Evolutionary conservation across 2,113 vertebrate genomes (phyloP).

Genomic region (Romanogobio albipinnatus): DNA sequence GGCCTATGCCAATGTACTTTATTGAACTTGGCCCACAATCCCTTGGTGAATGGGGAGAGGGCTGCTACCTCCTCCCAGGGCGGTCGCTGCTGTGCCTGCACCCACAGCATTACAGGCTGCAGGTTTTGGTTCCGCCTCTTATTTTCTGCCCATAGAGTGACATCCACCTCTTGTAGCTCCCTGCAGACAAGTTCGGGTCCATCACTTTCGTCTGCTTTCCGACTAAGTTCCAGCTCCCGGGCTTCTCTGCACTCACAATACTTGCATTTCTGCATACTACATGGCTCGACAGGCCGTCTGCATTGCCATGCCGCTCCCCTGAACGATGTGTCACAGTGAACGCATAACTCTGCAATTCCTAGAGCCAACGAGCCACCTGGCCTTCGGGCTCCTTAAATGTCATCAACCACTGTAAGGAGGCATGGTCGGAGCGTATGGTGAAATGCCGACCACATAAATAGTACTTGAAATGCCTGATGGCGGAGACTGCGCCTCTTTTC

Average conservation of each 20-base stretch:
- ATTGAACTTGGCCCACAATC: too few species aligned
- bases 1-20: too few species aligned
- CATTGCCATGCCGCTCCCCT: background rate
- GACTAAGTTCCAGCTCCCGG: background rate
- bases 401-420: too few species aligned
- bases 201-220: too few species aligned
- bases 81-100: too few species aligned
- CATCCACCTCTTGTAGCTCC: too few species aligned
- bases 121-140: too few species aligned
- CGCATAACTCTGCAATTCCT: background rate
- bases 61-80: too few species aligned
- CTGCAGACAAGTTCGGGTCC: too few species aligned
- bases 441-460: background rate
- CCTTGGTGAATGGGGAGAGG: too few species aligned
- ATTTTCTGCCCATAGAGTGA: too few species aligned
- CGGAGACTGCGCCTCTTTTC: background rate
- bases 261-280: background rate
- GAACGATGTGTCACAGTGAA: background rate
- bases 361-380: background rate
- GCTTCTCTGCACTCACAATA: background rate
- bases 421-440: background rate
- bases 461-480: background rate
- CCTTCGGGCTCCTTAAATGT: background rate
- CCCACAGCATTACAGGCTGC: too few species aligned
- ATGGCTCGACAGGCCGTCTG: background rate